Conservation (phyloP, 2,113 vertebrate genomes). For the Vimba vimba region DNA sequence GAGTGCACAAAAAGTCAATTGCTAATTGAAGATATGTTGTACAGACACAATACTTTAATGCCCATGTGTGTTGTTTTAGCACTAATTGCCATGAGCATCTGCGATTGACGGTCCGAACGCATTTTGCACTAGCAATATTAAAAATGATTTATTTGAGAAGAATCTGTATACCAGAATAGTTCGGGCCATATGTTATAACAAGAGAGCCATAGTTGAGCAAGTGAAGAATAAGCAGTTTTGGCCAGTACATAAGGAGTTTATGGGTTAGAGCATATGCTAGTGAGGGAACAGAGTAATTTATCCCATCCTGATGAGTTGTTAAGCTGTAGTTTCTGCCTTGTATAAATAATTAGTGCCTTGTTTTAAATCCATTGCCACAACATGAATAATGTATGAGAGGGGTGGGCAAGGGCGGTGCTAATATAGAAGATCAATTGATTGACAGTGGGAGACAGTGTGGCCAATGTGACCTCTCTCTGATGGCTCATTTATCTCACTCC, state of each 20-base stretch:
- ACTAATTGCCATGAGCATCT: not conserved
- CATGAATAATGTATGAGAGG: constrained; percentile 42
- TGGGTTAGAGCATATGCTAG: constrained; percentile 24
- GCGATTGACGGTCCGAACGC: constrained; percentile 26
- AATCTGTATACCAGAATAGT: constrained; percentile 29
- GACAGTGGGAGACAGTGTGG: constrained; percentile 22
- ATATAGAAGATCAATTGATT: constrained; percentile 31
- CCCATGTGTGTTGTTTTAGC: not conserved
- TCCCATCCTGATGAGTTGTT: constrained; percentile 33
- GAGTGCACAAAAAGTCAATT: not conserved
- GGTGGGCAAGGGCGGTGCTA: constrained; percentile 16
- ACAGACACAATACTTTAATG: not conserved
- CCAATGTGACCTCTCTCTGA: constrained; percentile 30
- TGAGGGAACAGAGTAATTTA: constrained; percentile 15
- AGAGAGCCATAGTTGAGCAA: not conserved
- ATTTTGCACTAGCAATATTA: not conserved
- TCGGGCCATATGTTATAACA: constrained; percentile 9
- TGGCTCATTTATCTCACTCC: not conserved
- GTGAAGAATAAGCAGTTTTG: constrained; percentile 21
- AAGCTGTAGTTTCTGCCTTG: constrained; percentile 13
- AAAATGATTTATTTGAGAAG: constrained; percentile 32
- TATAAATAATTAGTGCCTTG: constrained; percentile 39
- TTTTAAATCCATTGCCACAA: constrained; percentile 32
- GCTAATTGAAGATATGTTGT: not conserved
- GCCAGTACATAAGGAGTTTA: not conserved